Conservation (phyloP, 2,888 invertebrate genomes). For the Matsumyia berberina region DNA sequence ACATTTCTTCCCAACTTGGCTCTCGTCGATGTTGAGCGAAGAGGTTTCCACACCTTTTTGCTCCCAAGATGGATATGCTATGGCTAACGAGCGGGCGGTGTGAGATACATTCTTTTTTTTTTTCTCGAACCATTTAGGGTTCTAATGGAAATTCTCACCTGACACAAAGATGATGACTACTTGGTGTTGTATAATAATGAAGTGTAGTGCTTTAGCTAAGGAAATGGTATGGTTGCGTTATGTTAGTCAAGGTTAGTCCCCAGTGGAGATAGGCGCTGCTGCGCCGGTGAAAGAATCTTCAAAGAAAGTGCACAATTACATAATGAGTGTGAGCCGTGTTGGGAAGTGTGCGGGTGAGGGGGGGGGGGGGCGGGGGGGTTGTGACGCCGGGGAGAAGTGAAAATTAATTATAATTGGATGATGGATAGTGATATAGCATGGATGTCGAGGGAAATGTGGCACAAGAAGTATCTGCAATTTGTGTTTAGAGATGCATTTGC, state of each 20-base stretch:
- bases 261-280: neutral
- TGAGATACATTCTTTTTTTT: no score
- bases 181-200: conserved; percentile 53
- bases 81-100: neutral
- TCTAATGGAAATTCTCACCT: conserved; percentile 64
- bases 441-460: neutral
- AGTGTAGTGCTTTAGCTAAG: conserved; percentile 29
- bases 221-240: conserved; percentile 15
- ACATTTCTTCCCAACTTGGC: no score
- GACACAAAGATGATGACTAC: conserved; percentile 52
- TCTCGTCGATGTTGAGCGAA: conserved; percentile 5
- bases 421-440: no score
- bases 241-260: conserved; percentile 38
- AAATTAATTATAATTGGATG: conserved; percentile 1
- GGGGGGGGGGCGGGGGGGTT: neutral
- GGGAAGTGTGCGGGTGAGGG: neutral
- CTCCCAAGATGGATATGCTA: conserved; percentile 19
- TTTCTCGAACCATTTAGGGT: conserved; percentile 39
- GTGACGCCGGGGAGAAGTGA: neutral
- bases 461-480: neutral
- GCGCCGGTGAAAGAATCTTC: neutral
- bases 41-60: conserved; percentile 30
- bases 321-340: neutral
- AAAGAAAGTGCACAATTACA: conserved; percentile 36
- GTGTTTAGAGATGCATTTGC: conserved; percentile 1